phyloP scores from a whole-genome alignment of 2,888 invertebrate genomes.

The Eupithecia subumbrata region DNA sequence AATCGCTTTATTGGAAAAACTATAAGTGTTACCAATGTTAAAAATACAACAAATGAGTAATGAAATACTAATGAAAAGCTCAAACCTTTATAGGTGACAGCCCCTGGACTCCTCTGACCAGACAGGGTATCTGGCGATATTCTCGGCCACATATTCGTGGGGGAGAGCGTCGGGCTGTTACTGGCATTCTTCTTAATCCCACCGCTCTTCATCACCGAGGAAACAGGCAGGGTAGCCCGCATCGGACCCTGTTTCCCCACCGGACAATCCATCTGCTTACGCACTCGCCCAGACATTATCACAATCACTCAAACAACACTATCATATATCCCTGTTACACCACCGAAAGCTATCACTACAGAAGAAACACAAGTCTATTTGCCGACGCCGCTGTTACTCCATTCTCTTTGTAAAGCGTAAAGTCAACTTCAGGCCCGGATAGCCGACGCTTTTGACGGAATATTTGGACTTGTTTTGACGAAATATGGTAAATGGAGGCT shows the following conservation, averaged over 20 bases:
- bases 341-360: slow-evolving; percentile 60
- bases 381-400: slow-evolving; percentile 66
- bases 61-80: neutral
- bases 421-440: slow-evolving; percentile 61
- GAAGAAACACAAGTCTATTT: slow-evolving; percentile 65
- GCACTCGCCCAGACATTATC: slow-evolving; percentile 85
- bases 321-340: slow-evolving; percentile 53
- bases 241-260: slow-evolving; percentile 86
- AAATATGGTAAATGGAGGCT: slow-evolving; percentile 39
- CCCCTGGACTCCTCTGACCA: slow-evolving; percentile 89
- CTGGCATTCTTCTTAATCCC: slow-evolving; percentile 84
- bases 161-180: slow-evolving; percentile 87
- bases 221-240: slow-evolving; percentile 90
- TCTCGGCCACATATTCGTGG: slow-evolving; percentile 87
- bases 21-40: no score
- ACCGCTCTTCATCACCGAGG: slow-evolving; percentile 87
- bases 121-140: slow-evolving; percentile 88
- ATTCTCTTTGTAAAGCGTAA: slow-evolving; percentile 76
- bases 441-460: slow-evolving; percentile 36
- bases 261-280: slow-evolving; percentile 88
- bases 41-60: no score
- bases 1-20: no score
- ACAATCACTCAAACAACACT: slow-evolving; percentile 51
- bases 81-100: slow-evolving; percentile 88
- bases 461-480: slow-evolving; percentile 22